Conservation (phyloP, 2,888 invertebrate genomes). For the Hypena proboscidalis region DNA sequence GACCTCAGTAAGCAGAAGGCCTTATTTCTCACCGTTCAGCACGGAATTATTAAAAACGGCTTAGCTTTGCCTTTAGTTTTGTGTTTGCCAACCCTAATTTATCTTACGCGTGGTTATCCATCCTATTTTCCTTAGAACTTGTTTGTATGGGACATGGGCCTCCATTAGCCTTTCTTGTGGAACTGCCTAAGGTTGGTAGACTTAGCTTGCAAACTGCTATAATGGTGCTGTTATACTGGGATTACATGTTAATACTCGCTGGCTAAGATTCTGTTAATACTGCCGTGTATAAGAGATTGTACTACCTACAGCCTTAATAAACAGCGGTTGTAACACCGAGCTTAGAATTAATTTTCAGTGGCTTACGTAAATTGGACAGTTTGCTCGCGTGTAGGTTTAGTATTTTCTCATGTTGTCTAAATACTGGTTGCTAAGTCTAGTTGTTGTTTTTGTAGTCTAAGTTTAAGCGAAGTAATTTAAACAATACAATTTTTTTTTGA, state of each 20-base stretch:
- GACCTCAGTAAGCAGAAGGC: slow-evolving; percentile 1
- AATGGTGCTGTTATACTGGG: background rate
- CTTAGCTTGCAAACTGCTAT: slow-evolving; percentile 40
- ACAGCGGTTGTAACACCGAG: too few relatives aligned
- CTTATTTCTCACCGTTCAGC: slow-evolving; percentile 5
- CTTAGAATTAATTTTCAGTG: too few relatives aligned
- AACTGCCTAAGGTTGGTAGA: slow-evolving; percentile 32
- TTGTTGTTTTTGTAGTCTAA: too few relatives aligned
- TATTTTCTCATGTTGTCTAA: too few relatives aligned
- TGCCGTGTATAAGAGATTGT: too few relatives aligned
- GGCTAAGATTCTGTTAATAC: too few relatives aligned
- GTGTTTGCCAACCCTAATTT: slow-evolving; percentile 47
- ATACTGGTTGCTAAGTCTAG: too few relatives aligned
- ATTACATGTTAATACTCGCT: slow-evolving; percentile 20
- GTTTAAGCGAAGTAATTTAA: too few relatives aligned
- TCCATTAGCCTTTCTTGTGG: slow-evolving; percentile 39
- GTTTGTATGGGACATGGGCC: slow-evolving; percentile 33
- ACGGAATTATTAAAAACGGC: slow-evolving; percentile 47
- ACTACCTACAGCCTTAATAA: too few relatives aligned
- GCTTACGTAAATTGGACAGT: too few relatives aligned
- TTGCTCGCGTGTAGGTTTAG: too few relatives aligned
- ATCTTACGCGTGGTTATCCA: slow-evolving; percentile 33
- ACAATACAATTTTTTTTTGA: too few relatives aligned
- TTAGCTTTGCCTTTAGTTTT: slow-evolving; percentile 25
- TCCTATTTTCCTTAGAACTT: slow-evolving; percentile 35